Evolutionary conservation across 1,140 invertebrate species (phyloP).

Genomic region (Calycopis cecrops): DNA sequence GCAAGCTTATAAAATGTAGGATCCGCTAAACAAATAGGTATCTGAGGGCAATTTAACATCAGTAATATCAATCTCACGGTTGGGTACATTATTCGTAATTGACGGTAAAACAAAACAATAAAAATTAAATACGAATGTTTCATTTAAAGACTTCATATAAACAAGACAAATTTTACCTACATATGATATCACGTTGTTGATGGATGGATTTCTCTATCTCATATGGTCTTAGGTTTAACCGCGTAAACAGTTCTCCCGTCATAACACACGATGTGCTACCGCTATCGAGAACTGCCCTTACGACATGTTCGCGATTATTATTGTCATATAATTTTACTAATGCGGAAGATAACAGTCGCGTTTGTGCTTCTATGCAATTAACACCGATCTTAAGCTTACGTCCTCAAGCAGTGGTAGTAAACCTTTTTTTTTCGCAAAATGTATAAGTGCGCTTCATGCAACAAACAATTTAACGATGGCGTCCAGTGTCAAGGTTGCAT

Average conservation of each 20-base stretch:
- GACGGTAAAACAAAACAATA: no score
- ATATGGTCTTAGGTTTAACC: constrained; percentile 23
- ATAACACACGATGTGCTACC: no score
- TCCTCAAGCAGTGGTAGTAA: no score
- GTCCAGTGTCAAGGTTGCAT: constrained; percentile 22
- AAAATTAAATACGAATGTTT: constrained; percentile 21
- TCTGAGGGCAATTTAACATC: constrained; percentile 26
- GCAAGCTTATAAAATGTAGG: no score
- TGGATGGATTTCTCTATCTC: constrained; percentile 16
- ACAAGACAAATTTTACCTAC: constrained; percentile 26
- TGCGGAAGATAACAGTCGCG: constrained; percentile 29
- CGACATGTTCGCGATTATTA: constrained; percentile 18
- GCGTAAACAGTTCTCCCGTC: constrained; percentile 15
- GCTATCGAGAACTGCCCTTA: no score
- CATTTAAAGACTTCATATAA: constrained; percentile 27
- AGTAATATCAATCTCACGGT: no score
- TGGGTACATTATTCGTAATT: no score
- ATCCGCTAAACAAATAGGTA: constrained; percentile 33
- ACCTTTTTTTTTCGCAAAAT: no score
- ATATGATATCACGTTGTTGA: constrained; percentile 28
- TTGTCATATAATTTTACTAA: constrained; percentile 24
- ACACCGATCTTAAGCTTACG: no score
- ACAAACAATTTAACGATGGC: constrained; percentile 17
- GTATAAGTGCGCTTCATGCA: constrained; percentile 20
- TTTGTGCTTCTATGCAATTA: no score